phyloP scores from a whole-genome alignment of 2,797 vertebrate genomes.

The Micrastur ruficollis region DNA sequence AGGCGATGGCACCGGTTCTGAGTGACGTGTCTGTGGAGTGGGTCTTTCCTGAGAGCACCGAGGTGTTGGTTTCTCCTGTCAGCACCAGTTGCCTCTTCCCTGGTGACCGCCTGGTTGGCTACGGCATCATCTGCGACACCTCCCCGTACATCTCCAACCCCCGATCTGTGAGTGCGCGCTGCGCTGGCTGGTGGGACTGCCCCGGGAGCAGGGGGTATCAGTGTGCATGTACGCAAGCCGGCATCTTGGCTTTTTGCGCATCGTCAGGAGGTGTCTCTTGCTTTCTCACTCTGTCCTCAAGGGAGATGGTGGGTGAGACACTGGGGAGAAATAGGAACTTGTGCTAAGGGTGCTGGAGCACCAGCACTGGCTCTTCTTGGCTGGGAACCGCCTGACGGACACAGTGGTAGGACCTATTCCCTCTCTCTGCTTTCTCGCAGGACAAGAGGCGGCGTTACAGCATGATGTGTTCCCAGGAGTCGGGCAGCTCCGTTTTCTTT shows the following conservation, averaged over 20 bases:
- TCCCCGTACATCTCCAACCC: slow-evolving; percentile 83
- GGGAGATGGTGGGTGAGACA: not conserved
- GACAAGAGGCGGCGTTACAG: slow-evolving; percentile 87
- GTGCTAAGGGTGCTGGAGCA: not conserved
- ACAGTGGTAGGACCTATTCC: not conserved
- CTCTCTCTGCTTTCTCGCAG: slow-evolving; percentile 65
- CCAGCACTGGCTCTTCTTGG: not conserved
- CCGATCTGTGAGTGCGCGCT: slow-evolving; percentile 81
- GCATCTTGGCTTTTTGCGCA: accelerated
- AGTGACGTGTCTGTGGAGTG: slow-evolving; percentile 93
- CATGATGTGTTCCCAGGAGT: slow-evolving; percentile 88
- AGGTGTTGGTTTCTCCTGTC: slow-evolving; percentile 89
- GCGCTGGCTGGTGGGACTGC: not conserved
- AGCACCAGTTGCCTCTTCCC: slow-evolving; percentile 89
- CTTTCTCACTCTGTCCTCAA: not conserved
- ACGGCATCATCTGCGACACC: slow-evolving; percentile 86
- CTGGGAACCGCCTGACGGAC: accelerated
- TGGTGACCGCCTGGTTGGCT: slow-evolving; percentile 89
- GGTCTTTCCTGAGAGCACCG: slow-evolving; percentile 90
- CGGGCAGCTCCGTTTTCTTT: slow-evolving; percentile 91
- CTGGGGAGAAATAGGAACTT: not conserved
- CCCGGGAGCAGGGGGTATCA: accelerated
- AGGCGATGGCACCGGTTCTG: slow-evolving; percentile 88
- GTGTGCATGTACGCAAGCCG: accelerated
- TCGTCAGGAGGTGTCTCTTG: not conserved